Percentiles rank a stretch among this genome's conserved stretches.
Evolutionary conservation across 2,113 vertebrate species (phyloP).

Genomic region (Nibea albiflora): DNA sequence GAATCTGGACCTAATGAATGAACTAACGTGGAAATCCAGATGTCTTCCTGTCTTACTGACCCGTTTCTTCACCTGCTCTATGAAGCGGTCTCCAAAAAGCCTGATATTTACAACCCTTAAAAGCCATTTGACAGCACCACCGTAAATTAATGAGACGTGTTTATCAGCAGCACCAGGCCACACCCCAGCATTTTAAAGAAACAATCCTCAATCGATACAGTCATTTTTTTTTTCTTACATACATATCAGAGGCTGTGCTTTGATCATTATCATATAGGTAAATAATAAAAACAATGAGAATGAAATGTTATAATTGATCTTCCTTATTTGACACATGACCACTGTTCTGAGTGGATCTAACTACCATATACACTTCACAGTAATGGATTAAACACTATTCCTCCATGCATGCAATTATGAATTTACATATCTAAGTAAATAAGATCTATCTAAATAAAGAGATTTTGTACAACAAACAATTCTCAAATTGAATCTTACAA

Average conservation of each 20-base stretch:
- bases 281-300: background rate
- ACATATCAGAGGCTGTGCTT: background rate
- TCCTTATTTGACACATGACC: background rate
- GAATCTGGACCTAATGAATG: background rate
- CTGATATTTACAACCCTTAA: constrained; percentile 68
- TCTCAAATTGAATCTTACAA: no score
- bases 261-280: background rate
- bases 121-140: constrained; percentile 61
- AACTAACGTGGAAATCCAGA: constrained; percentile 3
- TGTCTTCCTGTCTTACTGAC: constrained; percentile 35
- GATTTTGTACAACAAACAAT: no score
- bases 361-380: no score
- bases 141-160: constrained; percentile 59
- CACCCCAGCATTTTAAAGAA: constrained; percentile 35
- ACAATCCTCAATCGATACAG: constrained; percentile 29
- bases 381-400: no score
- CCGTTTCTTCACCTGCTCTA: constrained; percentile 19
- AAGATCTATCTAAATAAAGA: no score
- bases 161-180: constrained; percentile 44
- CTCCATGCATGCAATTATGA: no score
- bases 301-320: background rate
- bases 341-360: no score
- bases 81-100: constrained; percentile 52
- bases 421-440: no score
- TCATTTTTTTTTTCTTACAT: constrained; percentile 1